Conservation (phyloP, 2,888 invertebrate genomes). For the Melitaea athalia region DNA sequence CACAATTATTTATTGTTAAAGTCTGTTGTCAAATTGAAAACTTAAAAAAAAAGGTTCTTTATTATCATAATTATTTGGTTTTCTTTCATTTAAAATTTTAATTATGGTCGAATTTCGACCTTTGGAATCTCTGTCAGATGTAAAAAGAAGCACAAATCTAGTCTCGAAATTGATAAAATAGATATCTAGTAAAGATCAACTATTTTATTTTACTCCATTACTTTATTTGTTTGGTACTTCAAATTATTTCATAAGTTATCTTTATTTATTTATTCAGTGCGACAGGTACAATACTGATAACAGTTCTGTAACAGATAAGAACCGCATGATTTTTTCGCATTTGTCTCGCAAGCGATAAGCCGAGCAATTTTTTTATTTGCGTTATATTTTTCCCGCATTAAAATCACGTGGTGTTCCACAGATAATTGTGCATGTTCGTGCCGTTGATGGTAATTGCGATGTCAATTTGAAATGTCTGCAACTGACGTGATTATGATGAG, state of each 20-base stretch:
- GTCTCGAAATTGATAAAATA: background rate
- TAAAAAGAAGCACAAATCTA: no score
- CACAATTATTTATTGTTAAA: no score
- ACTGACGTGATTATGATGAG: conserved; percentile 25
- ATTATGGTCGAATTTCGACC: no score
- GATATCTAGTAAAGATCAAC: background rate
- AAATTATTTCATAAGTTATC: background rate
- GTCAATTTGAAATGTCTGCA: conserved; percentile 28
- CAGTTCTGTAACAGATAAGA: conserved; percentile 10
- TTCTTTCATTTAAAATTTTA: no score
- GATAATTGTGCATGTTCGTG: conserved; percentile 23
- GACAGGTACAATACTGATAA: conserved; percentile 16
- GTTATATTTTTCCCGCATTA: conserved; percentile 22
- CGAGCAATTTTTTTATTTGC: conserved; percentile 3
- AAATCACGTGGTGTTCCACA: conserved; percentile 23
- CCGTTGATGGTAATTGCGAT: conserved; percentile 24
- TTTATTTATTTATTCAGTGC: conserved; percentile 4
- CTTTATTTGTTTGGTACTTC: background rate
- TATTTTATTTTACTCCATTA: background rate
- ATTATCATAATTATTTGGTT: no score
- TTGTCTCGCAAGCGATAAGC: conserved; percentile 16
- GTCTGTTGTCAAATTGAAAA: no score
- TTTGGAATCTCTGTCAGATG: no score
- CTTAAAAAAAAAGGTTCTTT: no score
- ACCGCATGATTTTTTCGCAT: conserved; percentile 10